A percentile compares a stretch with the other conserved stretches of the same genome.
phyloP scores from a whole-genome alignment of 2,888 invertebrate species.

The Keiferia lycopersicella region DNA sequence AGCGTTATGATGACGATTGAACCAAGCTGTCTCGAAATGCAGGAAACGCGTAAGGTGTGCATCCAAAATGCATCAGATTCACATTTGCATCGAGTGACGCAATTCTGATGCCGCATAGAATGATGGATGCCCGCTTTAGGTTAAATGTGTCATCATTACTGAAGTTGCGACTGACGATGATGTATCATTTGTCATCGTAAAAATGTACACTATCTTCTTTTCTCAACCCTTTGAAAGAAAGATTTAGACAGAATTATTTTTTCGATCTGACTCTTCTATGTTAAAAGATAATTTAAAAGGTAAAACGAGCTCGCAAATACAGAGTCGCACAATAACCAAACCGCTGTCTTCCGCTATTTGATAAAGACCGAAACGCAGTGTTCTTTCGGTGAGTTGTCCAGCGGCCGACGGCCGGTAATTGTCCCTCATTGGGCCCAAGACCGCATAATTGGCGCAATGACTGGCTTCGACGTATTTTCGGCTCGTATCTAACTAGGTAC shows the following conservation, averaged over 20 bases:
- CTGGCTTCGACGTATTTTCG: slow-evolving; percentile 22
- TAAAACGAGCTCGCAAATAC: background rate
- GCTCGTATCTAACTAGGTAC: background rate
- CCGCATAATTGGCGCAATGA: slow-evolving; percentile 45
- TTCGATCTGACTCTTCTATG: too few species aligned
- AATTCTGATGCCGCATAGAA: background rate
- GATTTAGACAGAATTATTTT: too few species aligned
- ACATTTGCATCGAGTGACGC: slow-evolving; percentile 31
- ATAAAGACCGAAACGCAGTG: background rate
- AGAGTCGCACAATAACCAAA: background rate
- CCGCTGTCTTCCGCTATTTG: background rate
- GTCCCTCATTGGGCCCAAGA: slow-evolving; percentile 50
- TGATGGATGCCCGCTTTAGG: background rate
- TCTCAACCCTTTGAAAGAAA: too few species aligned
- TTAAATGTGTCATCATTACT: slow-evolving; percentile 6
- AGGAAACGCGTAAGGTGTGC: background rate
- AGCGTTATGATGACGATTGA: background rate
- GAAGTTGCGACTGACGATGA: background rate
- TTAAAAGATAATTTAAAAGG: too few species aligned
- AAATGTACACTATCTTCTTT: too few species aligned
- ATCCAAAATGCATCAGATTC: slow-evolving; percentile 32
- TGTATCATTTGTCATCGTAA: too few species aligned
- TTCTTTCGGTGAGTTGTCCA: background rate
- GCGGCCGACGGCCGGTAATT: slow-evolving; percentile 37
- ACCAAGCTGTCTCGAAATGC: background rate